Evolutionary conservation across 2,888 invertebrate species (phyloP).

Genomic region (Athalia rosae): DNA sequence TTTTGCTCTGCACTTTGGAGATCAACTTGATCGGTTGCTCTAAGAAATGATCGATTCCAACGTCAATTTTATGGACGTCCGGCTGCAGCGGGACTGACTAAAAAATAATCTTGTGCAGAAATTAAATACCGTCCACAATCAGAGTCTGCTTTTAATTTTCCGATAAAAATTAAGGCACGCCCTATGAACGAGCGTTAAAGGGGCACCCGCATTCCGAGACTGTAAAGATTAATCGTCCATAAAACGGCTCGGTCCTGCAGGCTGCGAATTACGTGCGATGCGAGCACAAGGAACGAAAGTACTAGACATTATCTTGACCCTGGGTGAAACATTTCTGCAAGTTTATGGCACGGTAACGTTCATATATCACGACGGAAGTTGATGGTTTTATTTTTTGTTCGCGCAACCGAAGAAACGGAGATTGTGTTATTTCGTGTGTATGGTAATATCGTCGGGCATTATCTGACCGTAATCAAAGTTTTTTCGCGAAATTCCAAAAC

Average conservation of each 20-base stretch:
- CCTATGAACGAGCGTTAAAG: slow-evolving; percentile 38
- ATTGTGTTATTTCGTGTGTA: no score
- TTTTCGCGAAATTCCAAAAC: no score
- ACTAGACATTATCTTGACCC: slow-evolving; percentile 20
- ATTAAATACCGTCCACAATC: slow-evolving; percentile 21
- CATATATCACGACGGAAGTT: no score
- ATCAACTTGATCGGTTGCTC: no score
- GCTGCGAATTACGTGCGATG: slow-evolving; percentile 41
- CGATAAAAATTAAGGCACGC: slow-evolving; percentile 32
- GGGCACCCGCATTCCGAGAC: slow-evolving; percentile 43
- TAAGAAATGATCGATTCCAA: no score
- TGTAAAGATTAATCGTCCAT: slow-evolving; percentile 46
- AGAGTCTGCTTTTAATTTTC: slow-evolving; percentile 30
- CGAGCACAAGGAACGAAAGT: slow-evolving; percentile 15
- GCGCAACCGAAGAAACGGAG: no score
- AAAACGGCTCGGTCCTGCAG: slow-evolving; percentile 37
- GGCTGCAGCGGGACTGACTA: no score
- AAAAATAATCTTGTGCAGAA: neutral
- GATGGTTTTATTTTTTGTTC: no score
- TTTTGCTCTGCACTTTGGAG: no score
- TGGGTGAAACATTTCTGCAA: slow-evolving; percentile 8
- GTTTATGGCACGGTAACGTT: neutral
- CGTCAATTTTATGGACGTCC: no score
- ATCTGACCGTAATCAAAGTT: no score
- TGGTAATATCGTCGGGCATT: no score